Base-by-base conservation (phyloP, 2,797 vertebrate genomes). In the Urosaurus nigricauda region DNA sequence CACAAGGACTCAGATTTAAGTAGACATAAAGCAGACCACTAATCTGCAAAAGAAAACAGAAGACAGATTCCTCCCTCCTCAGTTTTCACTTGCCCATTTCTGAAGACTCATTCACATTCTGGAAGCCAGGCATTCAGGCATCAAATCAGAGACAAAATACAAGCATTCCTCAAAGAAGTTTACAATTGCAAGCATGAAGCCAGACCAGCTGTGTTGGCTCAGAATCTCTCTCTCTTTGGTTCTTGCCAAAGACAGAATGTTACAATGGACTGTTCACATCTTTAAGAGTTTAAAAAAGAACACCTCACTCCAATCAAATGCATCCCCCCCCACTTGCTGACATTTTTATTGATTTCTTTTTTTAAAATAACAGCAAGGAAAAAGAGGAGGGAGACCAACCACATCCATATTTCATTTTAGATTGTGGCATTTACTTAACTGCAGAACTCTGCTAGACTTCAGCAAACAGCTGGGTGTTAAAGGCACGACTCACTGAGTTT, bases 151-250 rank as follows among this genome's bases (percentile, higher is more conserved):
- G 85, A 92, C 3, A 87, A 87, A 89, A 92, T 56, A 86, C 9
- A 80, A 32, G 0, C 17, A 86, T 88, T 91, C 85, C 70, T 93
- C 26, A 84, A 83, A 93, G 92, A 91, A 8, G 2, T 91, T 92
- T 93, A 80, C 65, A 58, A 92, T 86, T 79, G 79, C 32, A 86
- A 89, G 68, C 81, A 88, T 78, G 87, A 93, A 93, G 60, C 60
- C 60, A 92, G 81, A 93, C 92, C 86, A 92, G n/a, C 83, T 93
- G 91, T 89, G 77, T 77, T 90, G 83, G 77, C 73, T 87, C 91
- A 32, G 11, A 90, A 88, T 89, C 90, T n/a, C 51, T 32, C 51
- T 32, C 16, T 91, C 84, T 89, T 78, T 40, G 65, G 40, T 32
- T 77, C 77, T 29, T 21, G 86, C 92, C 91, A 88, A 26, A 26